Conservation (phyloP, 2,888 invertebrate genomes). For the Lithophane ornitopus region DNA sequence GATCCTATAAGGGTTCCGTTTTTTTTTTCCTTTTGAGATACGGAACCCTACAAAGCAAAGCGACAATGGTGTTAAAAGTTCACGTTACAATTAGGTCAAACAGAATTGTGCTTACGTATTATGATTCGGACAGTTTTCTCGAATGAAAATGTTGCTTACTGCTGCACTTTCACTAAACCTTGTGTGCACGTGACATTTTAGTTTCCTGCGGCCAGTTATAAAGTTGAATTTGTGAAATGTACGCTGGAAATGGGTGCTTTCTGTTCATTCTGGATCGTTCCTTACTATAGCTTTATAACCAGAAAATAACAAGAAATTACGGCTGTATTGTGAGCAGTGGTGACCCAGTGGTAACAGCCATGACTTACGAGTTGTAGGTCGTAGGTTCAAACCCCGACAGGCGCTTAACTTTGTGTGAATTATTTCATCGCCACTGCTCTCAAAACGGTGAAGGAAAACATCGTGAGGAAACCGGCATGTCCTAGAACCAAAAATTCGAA, state of each 20-base stretch:
- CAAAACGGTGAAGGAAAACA: too few relatives aligned
- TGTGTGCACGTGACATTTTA: neutral
- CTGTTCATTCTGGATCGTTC: neutral
- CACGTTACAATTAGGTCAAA: neutral
- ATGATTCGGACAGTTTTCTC: neutral
- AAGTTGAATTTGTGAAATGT: conserved; percentile 4
- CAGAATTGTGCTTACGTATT: neutral
- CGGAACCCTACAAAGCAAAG: neutral
- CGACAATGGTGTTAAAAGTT: neutral
- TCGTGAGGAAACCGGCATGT: too few relatives aligned
- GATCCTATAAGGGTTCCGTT: too few relatives aligned
- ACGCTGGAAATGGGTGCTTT: neutral
- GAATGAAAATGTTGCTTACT: neutral
- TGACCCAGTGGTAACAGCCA: too few relatives aligned
- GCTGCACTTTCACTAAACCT: neutral
- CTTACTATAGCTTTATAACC: neutral
- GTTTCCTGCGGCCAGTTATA: neutral
- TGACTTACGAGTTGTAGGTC: too few relatives aligned
- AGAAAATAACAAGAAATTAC: too few relatives aligned
- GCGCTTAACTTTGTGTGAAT: too few relatives aligned
- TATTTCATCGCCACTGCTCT: too few relatives aligned
- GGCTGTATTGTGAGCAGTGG: too few relatives aligned
- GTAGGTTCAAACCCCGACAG: too few relatives aligned
- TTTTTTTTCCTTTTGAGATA: too few relatives aligned
- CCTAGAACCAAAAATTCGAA: too few relatives aligned